These are phyloP conservation scores for Leptogaster cylindrica DNA, from an alignment of 2,888 invertebrate genomes.

Conservation along the genomic window DNA sequence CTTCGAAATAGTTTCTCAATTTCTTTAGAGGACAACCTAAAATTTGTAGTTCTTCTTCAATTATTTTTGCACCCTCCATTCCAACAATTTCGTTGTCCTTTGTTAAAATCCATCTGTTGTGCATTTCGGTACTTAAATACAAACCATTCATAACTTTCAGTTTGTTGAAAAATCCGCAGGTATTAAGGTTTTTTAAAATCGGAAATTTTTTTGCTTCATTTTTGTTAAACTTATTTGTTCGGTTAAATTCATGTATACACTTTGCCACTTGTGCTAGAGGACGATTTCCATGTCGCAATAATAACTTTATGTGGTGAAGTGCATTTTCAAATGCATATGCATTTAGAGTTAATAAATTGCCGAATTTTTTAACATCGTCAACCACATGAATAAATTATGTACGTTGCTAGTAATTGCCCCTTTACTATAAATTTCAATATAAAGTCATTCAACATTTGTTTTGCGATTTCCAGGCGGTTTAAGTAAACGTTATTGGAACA, in stretches of 20 bases:
- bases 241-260: background rate
- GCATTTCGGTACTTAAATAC: background rate
- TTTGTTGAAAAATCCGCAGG: background rate
- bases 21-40: background rate
- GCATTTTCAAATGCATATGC: slow-evolving; percentile 27
- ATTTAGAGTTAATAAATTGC: slow-evolving; percentile 39
- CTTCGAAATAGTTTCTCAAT: background rate
- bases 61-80: background rate
- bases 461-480: background rate
- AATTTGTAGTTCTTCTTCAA: background rate
- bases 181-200: background rate
- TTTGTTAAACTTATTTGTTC: background rate
- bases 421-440: background rate
- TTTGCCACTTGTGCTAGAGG: background rate
- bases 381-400: slow-evolving; percentile 55
- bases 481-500: background rate
- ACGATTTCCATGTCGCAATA: background rate
- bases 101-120: slow-evolving; percentile 5
- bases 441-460: background rate
- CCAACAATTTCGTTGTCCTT: background rate
- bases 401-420: slow-evolving; percentile 55
- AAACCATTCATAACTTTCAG: background rate
- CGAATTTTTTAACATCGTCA: slow-evolving; percentile 53
- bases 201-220: background rate
- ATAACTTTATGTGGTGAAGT: background rate